Conservation (phyloP, 2,888 invertebrate species). For the Acronicta psi region DNA sequence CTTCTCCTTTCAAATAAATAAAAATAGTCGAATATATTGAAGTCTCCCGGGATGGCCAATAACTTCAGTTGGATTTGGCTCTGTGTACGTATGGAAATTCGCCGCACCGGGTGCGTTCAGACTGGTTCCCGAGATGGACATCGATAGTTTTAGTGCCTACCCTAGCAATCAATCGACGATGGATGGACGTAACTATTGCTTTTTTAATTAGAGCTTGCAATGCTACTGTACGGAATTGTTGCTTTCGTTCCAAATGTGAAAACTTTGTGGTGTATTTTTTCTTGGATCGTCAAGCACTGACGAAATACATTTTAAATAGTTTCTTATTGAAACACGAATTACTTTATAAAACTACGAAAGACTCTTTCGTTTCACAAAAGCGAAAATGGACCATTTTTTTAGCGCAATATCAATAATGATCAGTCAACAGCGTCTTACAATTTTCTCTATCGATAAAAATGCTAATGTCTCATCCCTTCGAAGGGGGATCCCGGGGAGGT, state of each 20-base stretch:
- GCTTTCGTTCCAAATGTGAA: no score
- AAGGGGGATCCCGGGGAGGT: conserved; percentile 36
- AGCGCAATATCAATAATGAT: conserved; percentile 55
- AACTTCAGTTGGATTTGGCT: conserved; percentile 79
- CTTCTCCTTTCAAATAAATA: conserved; percentile 79
- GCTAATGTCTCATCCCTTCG: conserved; percentile 79
- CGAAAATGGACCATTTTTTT: background rate
- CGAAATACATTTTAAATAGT: no score
- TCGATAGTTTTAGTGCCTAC: conserved; percentile 67
- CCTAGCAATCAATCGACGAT: conserved; percentile 52
- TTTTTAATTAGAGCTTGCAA: conserved; percentile 38
- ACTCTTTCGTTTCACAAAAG: background rate
- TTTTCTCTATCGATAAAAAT: conserved; percentile 83
- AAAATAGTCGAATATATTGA: conserved; percentile 85
- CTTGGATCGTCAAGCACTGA: no score
- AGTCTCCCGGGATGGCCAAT: conserved; percentile 84
- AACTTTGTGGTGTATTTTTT: no score
- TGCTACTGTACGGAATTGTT: conserved; percentile 6
- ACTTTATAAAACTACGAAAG: no score
- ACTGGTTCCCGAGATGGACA: conserved; percentile 58
- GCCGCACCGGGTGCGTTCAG: conserved; percentile 66
- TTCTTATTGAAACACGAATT: background rate
- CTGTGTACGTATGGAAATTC: conserved; percentile 82
- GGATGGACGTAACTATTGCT: conserved; percentile 29
- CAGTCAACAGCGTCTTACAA: conserved; percentile 67